Percentiles rank a stretch among this genome's conserved stretches.
phyloP scores from a whole-genome alignment of 2,113 vertebrate species.

The Austrofundulus limnaeus region DNA sequence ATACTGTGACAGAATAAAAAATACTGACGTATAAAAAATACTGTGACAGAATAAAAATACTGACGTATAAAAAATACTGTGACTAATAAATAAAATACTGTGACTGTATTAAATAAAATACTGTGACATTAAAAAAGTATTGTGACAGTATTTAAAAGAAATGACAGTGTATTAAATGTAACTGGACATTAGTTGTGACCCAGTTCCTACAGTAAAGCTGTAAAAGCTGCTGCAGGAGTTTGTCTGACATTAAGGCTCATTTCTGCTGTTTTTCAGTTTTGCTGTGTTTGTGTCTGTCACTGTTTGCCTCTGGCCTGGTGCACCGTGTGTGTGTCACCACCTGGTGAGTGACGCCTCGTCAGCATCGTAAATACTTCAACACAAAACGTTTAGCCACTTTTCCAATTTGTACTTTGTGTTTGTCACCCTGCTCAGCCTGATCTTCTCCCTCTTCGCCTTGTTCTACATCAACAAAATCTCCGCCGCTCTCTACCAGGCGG shows the following conservation, averaged over 20 bases:
- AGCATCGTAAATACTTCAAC: not conserved
- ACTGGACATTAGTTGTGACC: too few species aligned
- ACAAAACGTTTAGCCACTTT: not conserved
- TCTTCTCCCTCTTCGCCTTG: conserved; percentile 91
- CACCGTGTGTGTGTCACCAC: conserved; percentile 96
- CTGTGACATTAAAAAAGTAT: too few species aligned
- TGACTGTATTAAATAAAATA: too few species aligned
- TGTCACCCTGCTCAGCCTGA: conserved; percentile 82
- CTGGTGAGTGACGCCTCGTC: conserved; percentile 82
- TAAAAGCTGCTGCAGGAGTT: too few species aligned
- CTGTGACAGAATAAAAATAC: too few species aligned
- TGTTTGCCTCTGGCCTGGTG: conserved; percentile 94
- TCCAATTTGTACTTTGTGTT: not conserved
- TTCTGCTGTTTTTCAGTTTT: conserved; percentile 76
- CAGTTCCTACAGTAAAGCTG: too few species aligned
- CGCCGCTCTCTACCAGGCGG: conserved; percentile 88
- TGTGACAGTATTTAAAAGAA: too few species aligned
- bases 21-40: too few species aligned
- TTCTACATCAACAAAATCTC: conserved; percentile 99
- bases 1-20: too few species aligned
- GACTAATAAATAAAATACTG: too few species aligned
- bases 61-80: too few species aligned
- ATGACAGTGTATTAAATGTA: too few species aligned
- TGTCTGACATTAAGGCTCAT: not conserved
- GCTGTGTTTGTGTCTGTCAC: conserved; percentile 86